phyloP scores from a whole-genome alignment of 2,888 invertebrate genomes.

The Stegana nigrithorax region DNA sequence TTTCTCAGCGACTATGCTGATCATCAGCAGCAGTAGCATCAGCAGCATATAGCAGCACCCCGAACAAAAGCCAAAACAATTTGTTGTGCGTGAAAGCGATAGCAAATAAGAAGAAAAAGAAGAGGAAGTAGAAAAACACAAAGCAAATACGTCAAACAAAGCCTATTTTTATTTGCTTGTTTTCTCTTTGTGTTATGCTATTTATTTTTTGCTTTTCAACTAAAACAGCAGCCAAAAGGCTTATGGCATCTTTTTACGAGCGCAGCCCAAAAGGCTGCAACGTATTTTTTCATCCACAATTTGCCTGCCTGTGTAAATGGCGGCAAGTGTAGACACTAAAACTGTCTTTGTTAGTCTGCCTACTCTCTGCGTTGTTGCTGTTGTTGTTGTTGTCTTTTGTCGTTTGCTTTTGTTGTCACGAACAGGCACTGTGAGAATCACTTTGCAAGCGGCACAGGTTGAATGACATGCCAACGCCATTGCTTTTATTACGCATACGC shows the following conservation, averaged over 20 bases:
- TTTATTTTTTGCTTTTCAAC: neutral
- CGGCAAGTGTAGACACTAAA: conserved; percentile 2
- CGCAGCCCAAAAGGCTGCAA: conserved; percentile 46
- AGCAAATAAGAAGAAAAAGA: conserved; percentile 43
- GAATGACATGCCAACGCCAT: conserved; percentile 42
- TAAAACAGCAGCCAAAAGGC: neutral
- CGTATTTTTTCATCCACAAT: conserved; percentile 29
- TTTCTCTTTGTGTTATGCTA: neutral
- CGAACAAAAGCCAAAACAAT: conserved; percentile 57
- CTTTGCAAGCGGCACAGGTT: conserved; percentile 29
- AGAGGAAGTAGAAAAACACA: conserved; percentile 11
- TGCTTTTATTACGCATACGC: conserved; percentile 44
- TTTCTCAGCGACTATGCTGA: neutral
- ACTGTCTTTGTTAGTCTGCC: conserved; percentile 2
- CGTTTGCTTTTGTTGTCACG: conserved; percentile 36
- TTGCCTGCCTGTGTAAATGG: too few relatives aligned
- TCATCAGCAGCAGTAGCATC: neutral
- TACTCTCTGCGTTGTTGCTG: neutral
- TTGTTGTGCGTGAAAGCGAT: conserved; percentile 52
- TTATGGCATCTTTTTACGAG: neutral
- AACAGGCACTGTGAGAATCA: conserved; percentile 26
- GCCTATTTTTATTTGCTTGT: conserved; percentile 37
- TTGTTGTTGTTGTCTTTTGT: conserved; percentile 36
- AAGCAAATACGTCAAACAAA: conserved; percentile 39
- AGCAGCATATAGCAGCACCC: conserved; percentile 39